Percentiles rank a stretch among this genome's conserved stretches.
Conservation (phyloP, 2,888 invertebrate genomes). For the Oscheius sp. region DNA sequence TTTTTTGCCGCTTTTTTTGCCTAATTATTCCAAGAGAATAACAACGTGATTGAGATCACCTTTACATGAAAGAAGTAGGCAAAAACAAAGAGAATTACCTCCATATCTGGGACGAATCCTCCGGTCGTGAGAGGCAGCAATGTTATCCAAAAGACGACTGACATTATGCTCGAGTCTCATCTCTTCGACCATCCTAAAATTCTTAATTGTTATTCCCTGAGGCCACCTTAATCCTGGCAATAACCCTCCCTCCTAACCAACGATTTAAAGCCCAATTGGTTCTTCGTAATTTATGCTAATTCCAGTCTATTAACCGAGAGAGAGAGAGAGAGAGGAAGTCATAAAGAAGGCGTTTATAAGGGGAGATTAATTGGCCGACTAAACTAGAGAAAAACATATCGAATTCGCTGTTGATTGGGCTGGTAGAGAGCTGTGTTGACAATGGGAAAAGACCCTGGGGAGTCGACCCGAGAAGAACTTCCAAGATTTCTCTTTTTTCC, state of each 20-base stretch:
- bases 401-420: neutral
- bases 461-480: neutral
- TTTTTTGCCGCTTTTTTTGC: neutral
- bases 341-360: too few species aligned
- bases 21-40: neutral
- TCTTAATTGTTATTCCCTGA: neutral
- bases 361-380: too few species aligned
- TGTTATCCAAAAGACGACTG: slow-evolving; percentile 56
- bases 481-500: neutral
- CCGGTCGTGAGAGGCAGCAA: slow-evolving; percentile 68
- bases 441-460: neutral
- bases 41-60: too few species aligned
- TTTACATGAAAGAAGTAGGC: neutral
- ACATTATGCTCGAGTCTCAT: slow-evolving; percentile 42
- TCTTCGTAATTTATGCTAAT: neutral
- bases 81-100: slow-evolving; percentile 42
- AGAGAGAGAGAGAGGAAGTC: too few species aligned
- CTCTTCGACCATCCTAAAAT: slow-evolving; percentile 12
- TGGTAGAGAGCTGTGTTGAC: neutral
- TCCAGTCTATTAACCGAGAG: neutral
- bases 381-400: neutral
- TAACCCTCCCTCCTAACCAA: neutral
- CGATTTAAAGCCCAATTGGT: neutral
- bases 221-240: neutral
- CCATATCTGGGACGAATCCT: slow-evolving; percentile 70